A percentile compares a stretch with the other conserved stretches of the same genome.
These are phyloP conservation scores for Monoplex corrugatus DNA, from an alignment of 2,888 invertebrate genomes.

Conservation along the genomic window DNA sequence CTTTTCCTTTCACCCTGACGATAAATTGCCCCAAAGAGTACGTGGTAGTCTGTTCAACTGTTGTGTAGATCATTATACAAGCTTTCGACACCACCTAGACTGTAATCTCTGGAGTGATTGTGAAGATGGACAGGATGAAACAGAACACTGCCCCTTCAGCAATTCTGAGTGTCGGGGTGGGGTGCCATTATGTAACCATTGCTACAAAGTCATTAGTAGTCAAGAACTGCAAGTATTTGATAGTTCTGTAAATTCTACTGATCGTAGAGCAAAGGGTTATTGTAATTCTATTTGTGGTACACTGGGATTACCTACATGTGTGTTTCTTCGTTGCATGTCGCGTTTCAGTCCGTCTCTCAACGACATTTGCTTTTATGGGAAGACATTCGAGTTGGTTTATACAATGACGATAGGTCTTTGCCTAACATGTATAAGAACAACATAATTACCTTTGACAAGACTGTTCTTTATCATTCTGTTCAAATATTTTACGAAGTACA, in stretches of 20 bases:
- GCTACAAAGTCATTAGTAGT: background rate
- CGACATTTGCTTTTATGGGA: background rate
- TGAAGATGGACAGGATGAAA: constrained; percentile 26
- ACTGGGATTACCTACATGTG: background rate
- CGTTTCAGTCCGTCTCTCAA: no score
- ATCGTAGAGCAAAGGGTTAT: no score
- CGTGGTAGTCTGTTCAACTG: background rate
- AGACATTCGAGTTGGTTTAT: background rate
- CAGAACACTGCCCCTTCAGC: constrained; percentile 8
- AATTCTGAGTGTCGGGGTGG: background rate
- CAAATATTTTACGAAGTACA: fast-evolving
- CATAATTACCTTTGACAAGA: background rate
- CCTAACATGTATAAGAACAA: background rate
- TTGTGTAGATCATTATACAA: background rate
- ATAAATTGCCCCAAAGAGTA: background rate
- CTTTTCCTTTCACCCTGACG: background rate
- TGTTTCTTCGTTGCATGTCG: background rate
- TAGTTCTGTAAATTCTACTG: no score
- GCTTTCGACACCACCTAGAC: background rate
- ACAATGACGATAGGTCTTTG: background rate
- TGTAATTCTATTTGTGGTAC: background rate
- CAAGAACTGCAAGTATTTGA: no score
- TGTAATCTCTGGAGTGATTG: background rate
- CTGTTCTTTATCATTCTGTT: background rate
- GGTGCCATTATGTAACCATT: background rate